phyloP scores from a whole-genome alignment of 2,113 vertebrate species.

The Nanorana parkeri region DNA sequence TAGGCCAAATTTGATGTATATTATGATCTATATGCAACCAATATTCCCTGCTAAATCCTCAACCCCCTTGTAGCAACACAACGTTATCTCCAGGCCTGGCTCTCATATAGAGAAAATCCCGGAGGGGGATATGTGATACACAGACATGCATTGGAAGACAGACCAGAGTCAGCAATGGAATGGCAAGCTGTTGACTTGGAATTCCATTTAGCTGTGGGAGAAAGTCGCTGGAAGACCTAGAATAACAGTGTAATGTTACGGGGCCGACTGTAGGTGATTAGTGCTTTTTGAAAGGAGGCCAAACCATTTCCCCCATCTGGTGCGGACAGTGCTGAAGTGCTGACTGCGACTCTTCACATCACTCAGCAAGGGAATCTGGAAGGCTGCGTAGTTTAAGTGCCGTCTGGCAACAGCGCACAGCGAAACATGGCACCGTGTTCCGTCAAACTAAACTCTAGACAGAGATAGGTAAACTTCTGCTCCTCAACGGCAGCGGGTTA shows the following conservation, averaged over 20 bases:
- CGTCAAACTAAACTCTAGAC: too few species aligned
- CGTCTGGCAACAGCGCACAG: too few species aligned
- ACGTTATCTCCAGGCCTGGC: too few species aligned
- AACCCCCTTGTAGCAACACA: neutral
- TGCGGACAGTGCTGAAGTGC: neutral
- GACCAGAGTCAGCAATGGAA: neutral
- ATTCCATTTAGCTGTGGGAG: neutral
- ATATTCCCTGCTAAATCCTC: neutral
- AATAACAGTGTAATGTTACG: conserved; percentile 8
- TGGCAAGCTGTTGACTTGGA: neutral
- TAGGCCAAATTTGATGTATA: too few species aligned
- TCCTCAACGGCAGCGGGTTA: too few species aligned
- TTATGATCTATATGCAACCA: neutral
- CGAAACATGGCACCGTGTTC: neutral
- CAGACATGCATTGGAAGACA: neutral
- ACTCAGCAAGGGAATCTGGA: neutral
- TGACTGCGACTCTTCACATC: conserved; percentile 1
- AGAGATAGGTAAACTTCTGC: too few species aligned
- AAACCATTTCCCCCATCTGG: neutral
- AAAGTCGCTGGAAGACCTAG: neutral
- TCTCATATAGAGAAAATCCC: neutral
- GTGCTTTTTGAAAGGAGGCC: neutral
- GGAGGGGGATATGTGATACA: neutral
- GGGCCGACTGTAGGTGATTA: neutral
- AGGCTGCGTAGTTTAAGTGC: neutral